Evolutionary conservation across 2,888 invertebrate species (phyloP), one percentile per base, ranked within the genome.

Genomic region (Isoperla grammatica): DNA sequence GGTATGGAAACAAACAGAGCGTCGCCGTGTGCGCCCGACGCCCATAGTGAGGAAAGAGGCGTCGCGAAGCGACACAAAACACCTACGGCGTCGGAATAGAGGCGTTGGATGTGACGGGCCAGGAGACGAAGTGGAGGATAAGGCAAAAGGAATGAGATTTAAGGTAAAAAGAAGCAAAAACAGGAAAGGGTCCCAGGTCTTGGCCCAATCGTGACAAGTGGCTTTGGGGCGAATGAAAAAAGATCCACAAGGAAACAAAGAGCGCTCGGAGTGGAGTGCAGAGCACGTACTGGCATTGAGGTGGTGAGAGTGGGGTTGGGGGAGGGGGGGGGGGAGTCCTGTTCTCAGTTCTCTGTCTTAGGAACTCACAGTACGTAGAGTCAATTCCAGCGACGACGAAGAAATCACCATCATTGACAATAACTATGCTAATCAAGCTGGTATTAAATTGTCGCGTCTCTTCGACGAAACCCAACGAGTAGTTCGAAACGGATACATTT

Each of bases 1-100:
- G 54, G 59, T 59, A 59, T 53, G 59, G 54, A 54, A 59, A 59
- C 59, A 59, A 59, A 59, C 53, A 23, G 46, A 58, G 19, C 35
- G 59, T 54, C 46, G 54, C 53, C 43, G 13, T 22, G 1, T n/a
- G n/a, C n/a, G n/a, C n/a, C n/a, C n/a, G n/a, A n/a, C n/a, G n/a
- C n/a, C n/a, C n/a, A n/a, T n/a, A n/a, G n/a, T n/a, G n/a, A n/a
- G n/a, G n/a, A n/a, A n/a, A n/a, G n/a, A n/a, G n/a, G n/a, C n/a
- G n/a, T n/a, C 3, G 22, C 35, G 19, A 20, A 35, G 39, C 11
- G 48, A 35, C 20, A 19, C 20, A 48, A 48, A 57, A 57, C 37
- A 48, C 48, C 35, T 46, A 12, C 15, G 45, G 46, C 39, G 20
- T 29, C 20, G 57, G 15, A 46, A 35, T 48, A 39, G 46, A 57